Percentiles rank a stretch among this genome's conserved stretches.
phyloP scores from a whole-genome alignment of 2,113 vertebrate genomes.

The Ochotona curzoniae region DNA sequence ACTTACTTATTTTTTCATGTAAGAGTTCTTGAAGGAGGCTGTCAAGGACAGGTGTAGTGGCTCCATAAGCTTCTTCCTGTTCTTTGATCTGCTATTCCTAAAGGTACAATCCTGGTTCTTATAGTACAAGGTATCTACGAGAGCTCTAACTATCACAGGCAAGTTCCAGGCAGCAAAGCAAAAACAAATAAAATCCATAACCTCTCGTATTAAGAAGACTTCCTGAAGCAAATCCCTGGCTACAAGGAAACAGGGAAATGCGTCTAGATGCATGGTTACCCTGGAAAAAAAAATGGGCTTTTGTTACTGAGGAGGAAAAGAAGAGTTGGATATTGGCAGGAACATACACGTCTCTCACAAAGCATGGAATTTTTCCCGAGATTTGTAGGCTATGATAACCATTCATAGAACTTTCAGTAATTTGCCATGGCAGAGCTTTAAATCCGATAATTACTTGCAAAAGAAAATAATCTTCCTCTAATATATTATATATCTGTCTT shows the following conservation, averaged over 20 bases:
- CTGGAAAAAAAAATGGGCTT: neutral
- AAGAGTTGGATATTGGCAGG: neutral
- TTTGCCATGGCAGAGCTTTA: neutral
- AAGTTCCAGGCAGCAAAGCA: neutral
- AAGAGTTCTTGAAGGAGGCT: slow-evolving; percentile 48
- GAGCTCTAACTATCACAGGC: neutral
- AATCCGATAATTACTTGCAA: neutral
- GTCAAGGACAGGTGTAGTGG: neutral
- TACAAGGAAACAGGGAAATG: neutral
- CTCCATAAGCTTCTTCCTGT: neutral
- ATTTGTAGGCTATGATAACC: neutral
- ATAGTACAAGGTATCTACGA: neutral
- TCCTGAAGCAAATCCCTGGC: neutral
- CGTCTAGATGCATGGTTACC: neutral
- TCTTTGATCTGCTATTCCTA: neutral
- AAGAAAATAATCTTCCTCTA: slow-evolving; percentile 4
- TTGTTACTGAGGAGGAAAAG: slow-evolving; percentile 15
- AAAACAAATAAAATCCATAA: neutral
- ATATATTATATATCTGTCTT: slow-evolving; percentile 28
- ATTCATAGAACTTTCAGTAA: neutral
- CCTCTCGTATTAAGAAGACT: slow-evolving; percentile 17
- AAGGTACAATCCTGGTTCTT: neutral
- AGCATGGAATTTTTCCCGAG: neutral
- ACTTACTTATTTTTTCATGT: slow-evolving; percentile 38
- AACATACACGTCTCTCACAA: neutral